These are phyloP conservation scores for Acleris literana DNA, from an alignment of 2,888 invertebrate species.

Conservation along the genomic window DNA sequence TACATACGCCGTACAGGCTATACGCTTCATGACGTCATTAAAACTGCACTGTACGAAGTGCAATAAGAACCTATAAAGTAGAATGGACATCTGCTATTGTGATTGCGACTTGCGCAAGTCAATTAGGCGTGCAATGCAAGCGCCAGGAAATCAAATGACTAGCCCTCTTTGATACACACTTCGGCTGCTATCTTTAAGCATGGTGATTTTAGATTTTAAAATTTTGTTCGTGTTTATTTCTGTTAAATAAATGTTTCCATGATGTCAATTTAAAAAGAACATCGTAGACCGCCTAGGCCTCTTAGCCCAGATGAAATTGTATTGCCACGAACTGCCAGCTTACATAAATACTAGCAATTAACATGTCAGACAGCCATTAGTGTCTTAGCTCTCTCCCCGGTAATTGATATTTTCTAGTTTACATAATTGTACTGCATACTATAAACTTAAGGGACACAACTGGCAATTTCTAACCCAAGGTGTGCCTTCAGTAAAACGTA, in stretches of 20 bases:
- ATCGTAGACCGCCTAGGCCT: not conserved
- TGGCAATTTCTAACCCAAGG: constrained; percentile 12
- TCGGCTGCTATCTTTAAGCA: not conserved
- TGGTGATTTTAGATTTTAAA: not conserved
- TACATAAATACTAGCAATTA: constrained; percentile 32
- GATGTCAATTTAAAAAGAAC: not conserved
- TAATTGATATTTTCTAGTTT: constrained; percentile 29
- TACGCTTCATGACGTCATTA: constrained; percentile 54
- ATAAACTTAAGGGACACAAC: constrained; percentile 11
- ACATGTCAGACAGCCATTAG: constrained; percentile 21
- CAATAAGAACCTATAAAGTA: constrained; percentile 58
- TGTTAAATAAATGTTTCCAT: no score
- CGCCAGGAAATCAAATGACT: constrained; percentile 33
- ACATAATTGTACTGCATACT: constrained; percentile 18
- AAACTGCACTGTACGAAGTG: constrained; percentile 44
- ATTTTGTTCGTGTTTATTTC: not conserved
- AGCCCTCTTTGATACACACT: not conserved
- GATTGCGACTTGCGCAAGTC: constrained; percentile 66
- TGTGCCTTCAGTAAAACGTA: constrained; percentile 8
- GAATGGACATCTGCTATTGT: constrained; percentile 68
- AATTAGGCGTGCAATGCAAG: constrained; percentile 59
- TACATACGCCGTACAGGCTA: no score
- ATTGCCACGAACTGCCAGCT: constrained; percentile 10
- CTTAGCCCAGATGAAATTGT: not conserved
- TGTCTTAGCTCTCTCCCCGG: constrained; percentile 23